Conservation (phyloP, 2,888 invertebrate genomes). For the Microctonus aethiopoides region DNA sequence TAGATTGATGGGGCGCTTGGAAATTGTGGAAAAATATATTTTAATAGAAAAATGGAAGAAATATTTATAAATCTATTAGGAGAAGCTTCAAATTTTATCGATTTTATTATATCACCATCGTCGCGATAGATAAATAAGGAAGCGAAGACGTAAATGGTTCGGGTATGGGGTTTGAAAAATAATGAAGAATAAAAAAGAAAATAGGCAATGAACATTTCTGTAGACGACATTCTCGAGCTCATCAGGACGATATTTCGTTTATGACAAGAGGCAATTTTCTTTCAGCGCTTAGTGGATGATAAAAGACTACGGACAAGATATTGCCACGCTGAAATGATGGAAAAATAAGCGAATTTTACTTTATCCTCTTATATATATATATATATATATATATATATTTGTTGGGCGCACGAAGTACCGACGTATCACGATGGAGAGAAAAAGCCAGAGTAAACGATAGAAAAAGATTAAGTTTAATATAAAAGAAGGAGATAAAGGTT, state of each 20-base stretch:
- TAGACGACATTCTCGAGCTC: slow-evolving; percentile 50
- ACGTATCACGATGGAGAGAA: slow-evolving; percentile 32
- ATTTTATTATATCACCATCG: neutral
- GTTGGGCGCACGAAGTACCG: slow-evolving; percentile 21
- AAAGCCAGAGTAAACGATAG: neutral
- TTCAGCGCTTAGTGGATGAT: slow-evolving; percentile 57
- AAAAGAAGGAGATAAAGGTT: slow-evolving; percentile 13
- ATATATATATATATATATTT: slow-evolving; percentile 33
- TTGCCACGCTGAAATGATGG: slow-evolving; percentile 63
- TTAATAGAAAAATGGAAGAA: neutral
- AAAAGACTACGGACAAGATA: slow-evolving; percentile 62
- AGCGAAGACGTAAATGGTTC: slow-evolving; percentile 1
- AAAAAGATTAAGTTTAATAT: neutral
- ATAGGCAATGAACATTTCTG: slow-evolving; percentile 33
- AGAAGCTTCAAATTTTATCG: neutral
- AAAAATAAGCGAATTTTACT: slow-evolving; percentile 67
- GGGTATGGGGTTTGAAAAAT: slow-evolving; percentile 1
- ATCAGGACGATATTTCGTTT: slow-evolving; percentile 64
- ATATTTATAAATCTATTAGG: neutral
- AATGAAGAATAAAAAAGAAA: slow-evolving; percentile 14
- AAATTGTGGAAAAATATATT: no score
- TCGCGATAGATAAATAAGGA: slow-evolving; percentile 8
- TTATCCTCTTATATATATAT: slow-evolving; percentile 47
- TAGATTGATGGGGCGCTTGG: neutral
- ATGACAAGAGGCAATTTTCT: slow-evolving; percentile 65